Evolutionary conservation across 1,140 invertebrate species (phyloP).

Genomic region (Drosophila parvula): DNA sequence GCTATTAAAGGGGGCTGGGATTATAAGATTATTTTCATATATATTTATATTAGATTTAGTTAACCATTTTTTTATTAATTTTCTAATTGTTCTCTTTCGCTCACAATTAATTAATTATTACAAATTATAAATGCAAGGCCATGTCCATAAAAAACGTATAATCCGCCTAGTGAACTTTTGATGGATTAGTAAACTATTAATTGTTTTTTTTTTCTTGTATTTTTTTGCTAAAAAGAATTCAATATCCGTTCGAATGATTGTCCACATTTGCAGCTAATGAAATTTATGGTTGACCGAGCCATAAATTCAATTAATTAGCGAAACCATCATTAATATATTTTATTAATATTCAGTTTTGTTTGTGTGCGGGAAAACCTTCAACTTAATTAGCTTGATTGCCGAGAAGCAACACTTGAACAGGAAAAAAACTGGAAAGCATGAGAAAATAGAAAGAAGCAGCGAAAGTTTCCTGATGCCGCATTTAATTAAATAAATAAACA

Average conservation of each 20-base stretch:
- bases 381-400: conserved; percentile 60
- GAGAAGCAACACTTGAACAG: conserved; percentile 10
- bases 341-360: conserved; percentile 50
- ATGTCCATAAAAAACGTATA: neutral
- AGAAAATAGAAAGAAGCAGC: conserved; percentile 34
- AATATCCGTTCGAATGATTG: conserved; percentile 12
- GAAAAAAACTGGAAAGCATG: conserved; percentile 9
- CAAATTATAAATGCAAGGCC: conserved; percentile 13
- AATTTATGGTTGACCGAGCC: conserved; percentile 20
- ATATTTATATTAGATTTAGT: neutral
- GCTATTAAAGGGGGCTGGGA: neutral
- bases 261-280: conserved; percentile 23
- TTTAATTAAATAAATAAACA: conserved; percentile 80
- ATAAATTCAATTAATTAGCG: conserved; percentile 42
- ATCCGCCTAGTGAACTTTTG: conserved; percentile 5
- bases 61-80: neutral
- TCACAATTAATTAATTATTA: conserved; percentile 11
- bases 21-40: neutral
- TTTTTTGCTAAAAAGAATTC: neutral
- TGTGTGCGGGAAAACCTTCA: conserved; percentile 30
- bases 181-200: conserved; percentile 4
- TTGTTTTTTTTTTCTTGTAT: neutral
- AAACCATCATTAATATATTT: conserved; percentile 45
- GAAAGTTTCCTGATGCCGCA: conserved; percentile 61
- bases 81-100: neutral